These are phyloP conservation scores for Apamea monoglypha DNA, from an alignment of 2,888 invertebrate species.

Conservation along the genomic window DNA sequence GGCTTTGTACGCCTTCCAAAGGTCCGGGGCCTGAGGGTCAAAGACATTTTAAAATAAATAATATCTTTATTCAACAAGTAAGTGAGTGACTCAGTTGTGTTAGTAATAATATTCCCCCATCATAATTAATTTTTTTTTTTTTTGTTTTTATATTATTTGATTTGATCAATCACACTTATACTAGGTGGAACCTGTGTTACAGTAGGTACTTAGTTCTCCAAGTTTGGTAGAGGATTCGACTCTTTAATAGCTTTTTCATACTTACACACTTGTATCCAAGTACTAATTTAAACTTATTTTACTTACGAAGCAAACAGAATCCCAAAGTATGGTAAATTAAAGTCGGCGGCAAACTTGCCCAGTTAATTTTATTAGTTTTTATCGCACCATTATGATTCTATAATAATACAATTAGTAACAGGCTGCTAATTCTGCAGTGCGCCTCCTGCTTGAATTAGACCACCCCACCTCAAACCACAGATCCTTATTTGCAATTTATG, in stretches of 20 bases:
- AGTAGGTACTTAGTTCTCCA: not conserved
- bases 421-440: conserved; percentile 15
- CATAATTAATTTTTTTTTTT: too few species aligned
- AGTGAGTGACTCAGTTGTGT: too few species aligned
- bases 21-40: too few species aligned
- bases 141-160: too few species aligned
- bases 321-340: not conserved
- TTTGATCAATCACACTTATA: not conserved
- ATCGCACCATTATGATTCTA: conserved; percentile 5
- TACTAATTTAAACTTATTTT: not conserved
- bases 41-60: too few species aligned
- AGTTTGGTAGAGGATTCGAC: not conserved
- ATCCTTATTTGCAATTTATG: conserved; percentile 38
- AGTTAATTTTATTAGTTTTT: conserved; percentile 8
- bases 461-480: conserved; percentile 13
- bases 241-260: not conserved
- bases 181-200: not conserved
- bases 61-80: too few species aligned
- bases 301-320: not conserved
- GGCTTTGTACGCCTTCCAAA: too few species aligned
- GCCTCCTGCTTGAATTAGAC: conserved; percentile 25
- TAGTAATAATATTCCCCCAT: too few species aligned
- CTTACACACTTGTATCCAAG: not conserved
- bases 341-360: not conserved
- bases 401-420: conserved; percentile 23